Conservation (phyloP, 2,888 invertebrate genomes). For the Ophion slaviceki region DNA sequence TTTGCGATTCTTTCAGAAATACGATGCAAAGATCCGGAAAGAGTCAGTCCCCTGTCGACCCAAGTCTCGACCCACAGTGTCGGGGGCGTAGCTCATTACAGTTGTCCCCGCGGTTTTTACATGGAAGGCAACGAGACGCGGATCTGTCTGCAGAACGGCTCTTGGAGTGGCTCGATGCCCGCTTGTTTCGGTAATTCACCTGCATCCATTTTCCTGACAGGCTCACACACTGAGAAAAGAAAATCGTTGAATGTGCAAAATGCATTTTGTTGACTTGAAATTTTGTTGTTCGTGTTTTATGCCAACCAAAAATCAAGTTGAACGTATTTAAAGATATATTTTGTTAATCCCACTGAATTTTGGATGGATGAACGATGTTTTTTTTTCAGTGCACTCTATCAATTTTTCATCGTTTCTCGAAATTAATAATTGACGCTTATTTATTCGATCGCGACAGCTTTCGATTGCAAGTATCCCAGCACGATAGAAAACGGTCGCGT, state of each 20-base stretch:
- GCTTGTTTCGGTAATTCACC: constrained; percentile 90
- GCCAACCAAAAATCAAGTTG: no score
- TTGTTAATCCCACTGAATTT: no score
- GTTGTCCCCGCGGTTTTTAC: constrained; percentile 92
- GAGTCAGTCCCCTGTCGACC: constrained; percentile 84
- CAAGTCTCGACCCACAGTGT: constrained; percentile 89
- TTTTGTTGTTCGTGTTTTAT: no score
- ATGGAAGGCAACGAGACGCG: constrained; percentile 92
- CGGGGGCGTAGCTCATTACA: constrained; percentile 91
- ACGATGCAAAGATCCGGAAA: constrained; percentile 89
- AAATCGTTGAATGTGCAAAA: no score
- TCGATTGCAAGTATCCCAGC: constrained; percentile 93
- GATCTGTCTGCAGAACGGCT: constrained; percentile 90
- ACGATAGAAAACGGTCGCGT: constrained; percentile 93
- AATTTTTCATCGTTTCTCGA: no score
- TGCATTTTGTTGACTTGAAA: no score
- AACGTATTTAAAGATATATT: no score
- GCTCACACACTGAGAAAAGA: not conserved
- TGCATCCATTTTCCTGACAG: constrained; percentile 1
- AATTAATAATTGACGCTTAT: constrained; percentile 43
- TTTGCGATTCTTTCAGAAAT: constrained; percentile 86
- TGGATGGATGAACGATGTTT: no score
- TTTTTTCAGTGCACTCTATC: no score
- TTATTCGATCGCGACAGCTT: constrained; percentile 85
- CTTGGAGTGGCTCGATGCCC: constrained; percentile 92